Evolutionary conservation across 2,888 invertebrate genomes (phyloP).

Genomic region (Drosophila antonietae): DNA sequence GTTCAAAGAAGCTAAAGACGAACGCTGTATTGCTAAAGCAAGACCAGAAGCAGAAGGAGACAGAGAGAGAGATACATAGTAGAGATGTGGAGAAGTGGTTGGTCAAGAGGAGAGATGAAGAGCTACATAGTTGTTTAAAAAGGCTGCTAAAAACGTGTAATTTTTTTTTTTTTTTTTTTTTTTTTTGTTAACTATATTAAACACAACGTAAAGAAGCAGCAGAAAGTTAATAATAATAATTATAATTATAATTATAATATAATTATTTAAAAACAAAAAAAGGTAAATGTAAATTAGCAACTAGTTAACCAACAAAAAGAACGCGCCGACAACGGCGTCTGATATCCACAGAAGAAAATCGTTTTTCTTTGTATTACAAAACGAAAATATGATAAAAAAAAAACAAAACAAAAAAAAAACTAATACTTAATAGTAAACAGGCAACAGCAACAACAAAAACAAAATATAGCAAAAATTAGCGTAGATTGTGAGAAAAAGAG

Average conservation of each 20-base stretch:
- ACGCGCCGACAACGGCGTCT: constrained; percentile 11
- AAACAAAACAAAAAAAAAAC: neutral
- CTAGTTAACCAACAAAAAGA: constrained; percentile 52
- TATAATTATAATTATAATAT: constrained; percentile 28
- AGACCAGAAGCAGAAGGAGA: neutral
- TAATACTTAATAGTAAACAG: constrained; percentile 17
- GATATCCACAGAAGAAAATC: constrained; percentile 36
- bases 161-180: constrained; percentile 62
- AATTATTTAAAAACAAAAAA: constrained; percentile 25
- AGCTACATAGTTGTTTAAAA: constrained; percentile 71
- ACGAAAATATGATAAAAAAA: constrained; percentile 24
- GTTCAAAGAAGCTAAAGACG: constrained; percentile 18
- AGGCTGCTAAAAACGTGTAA: constrained; percentile 61
- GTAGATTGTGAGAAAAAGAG: constrained; percentile 16
- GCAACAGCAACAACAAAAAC: constrained; percentile 5
- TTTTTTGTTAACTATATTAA: constrained; percentile 70
- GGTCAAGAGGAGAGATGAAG: constrained; percentile 19
- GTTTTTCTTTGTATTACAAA: constrained; percentile 63
- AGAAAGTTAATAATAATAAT: constrained; percentile 54
- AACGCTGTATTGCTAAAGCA: constrained; percentile 14
- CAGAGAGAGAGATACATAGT: neutral
- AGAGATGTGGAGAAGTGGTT: constrained; percentile 1
- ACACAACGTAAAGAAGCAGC: constrained; percentile 41
- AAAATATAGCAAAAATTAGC: constrained; percentile 42
- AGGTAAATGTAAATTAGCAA: constrained; percentile 65